Base-by-base conservation (phyloP, 2,888 invertebrate genomes). In the Chymomyza procnemis region DNA sequence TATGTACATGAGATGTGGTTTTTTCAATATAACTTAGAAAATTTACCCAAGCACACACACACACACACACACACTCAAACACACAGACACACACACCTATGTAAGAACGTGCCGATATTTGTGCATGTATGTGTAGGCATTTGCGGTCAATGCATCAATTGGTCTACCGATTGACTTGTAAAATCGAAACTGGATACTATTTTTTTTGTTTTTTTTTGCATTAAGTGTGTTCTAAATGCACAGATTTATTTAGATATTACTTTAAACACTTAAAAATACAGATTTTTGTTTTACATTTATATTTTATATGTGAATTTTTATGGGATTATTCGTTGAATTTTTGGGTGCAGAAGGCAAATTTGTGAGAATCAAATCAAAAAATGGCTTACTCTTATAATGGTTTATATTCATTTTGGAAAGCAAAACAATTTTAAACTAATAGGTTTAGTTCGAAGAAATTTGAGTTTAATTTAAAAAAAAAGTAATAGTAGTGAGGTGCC, bases 131-230 rank as follows among this genome's bases (percentile, higher is more conserved):
- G 66, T 34, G 61, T 58, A 66, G 60, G 60, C 56, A 26, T 30
- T 52, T 73, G 68, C 67, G 76, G 76, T 76, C 76, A 76, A 74
- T 69, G 67, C 67, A 64, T 30, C 34, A 41, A 41, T 41, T 41
- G 34, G 34, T 41, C 12, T 41, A 41, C 34, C 34, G 34, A 41
- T 41, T 41, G 9, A 41, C 12, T 41, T 41, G 26, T 26, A 26
- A 26, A 26, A 26, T 26, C 12, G 1, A 12, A 9, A 41, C 34
- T 41, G 12, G 12, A 41, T 41, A 41, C 9, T 30, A 30, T 30
- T 30, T 6, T n/a, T n/a, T 41, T 41, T 41, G 34, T 12, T 41
- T 41, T 41, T 14, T 12, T 41, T 41, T 41, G 2, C 3, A 9
- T 12, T 41, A n/a, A n/a, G n/a, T n/a, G 34, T 41, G 12, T 12